Conservation (phyloP, 2,113 vertebrate species). For the Marcusenius ussheri region DNA sequence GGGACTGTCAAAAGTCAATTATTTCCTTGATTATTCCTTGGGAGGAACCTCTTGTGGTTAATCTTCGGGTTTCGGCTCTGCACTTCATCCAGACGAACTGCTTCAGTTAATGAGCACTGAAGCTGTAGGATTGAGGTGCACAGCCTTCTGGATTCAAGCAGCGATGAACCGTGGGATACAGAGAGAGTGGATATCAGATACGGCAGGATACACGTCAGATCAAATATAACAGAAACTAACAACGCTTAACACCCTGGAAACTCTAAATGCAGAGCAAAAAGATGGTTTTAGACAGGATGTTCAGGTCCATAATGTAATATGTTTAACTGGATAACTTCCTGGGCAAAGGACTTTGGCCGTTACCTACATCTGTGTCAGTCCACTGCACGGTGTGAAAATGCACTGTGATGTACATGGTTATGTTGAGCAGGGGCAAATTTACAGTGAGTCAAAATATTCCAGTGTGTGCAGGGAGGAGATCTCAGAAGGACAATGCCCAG, state of each 20-base stretch:
- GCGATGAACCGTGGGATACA: not conserved
- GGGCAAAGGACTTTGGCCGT: not conserved
- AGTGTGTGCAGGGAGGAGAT: not conserved
- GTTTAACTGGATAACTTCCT: not conserved
- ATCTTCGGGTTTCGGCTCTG: not conserved
- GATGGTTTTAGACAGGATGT: not conserved
- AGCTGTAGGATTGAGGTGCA: not conserved
- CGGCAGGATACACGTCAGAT: not conserved
- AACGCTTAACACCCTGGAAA: not conserved
- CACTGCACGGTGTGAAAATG: not conserved
- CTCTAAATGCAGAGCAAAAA: not conserved
- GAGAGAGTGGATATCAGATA: not conserved
- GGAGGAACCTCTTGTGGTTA: not conserved
- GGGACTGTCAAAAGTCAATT: not conserved
- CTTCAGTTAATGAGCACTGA: not conserved
- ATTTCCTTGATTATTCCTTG: not conserved
- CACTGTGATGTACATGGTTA: not conserved
- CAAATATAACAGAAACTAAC: not conserved
- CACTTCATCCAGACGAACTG: not conserved
- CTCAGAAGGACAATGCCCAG: not conserved
- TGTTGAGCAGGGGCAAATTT: not conserved
- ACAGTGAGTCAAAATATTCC: not conserved
- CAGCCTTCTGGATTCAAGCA: not conserved
- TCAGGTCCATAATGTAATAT: not conserved
- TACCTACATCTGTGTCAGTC: not conserved